Percentiles rank a stretch among this genome's conserved stretches.
These are phyloP conservation scores for Anagyrus pseudococci DNA, from an alignment of 2,888 invertebrate species.

Conservation along the genomic window DNA sequence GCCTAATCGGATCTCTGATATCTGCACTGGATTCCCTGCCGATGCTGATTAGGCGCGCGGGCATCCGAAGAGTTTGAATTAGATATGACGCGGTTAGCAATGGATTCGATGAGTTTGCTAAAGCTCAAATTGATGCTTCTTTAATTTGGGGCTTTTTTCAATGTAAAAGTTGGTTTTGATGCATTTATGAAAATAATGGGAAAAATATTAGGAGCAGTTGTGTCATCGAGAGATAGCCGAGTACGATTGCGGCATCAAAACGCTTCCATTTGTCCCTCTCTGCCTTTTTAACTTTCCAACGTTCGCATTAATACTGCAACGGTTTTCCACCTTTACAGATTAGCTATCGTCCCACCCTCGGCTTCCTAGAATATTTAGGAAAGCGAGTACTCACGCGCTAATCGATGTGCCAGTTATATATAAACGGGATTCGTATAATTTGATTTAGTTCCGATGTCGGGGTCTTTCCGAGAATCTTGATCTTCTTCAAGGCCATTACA, in stretches of 20 bases:
- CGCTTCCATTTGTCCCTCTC: not conserved
- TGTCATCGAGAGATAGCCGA: no score
- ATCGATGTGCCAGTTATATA: constrained; percentile 20
- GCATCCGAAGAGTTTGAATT: no score
- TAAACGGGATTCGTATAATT: constrained; percentile 12
- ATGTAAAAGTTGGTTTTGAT: no score
- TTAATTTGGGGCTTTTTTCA: no score
- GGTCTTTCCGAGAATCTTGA: not conserved
- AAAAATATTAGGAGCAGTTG: no score
- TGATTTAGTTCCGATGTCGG: constrained; percentile 6
- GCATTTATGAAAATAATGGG: no score
- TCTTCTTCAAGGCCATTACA: not conserved
- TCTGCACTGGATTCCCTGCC: no score
- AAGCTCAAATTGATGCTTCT: no score
- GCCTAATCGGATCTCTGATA: constrained; percentile 6
- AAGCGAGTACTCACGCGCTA: constrained; percentile 7
- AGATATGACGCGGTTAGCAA: no score
- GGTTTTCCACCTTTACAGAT: not conserved
- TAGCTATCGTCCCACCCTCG: constrained; percentile 14
- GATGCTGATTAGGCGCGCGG: no score
- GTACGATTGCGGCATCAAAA: no score
- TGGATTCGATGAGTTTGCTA: no score
- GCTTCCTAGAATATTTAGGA: constrained; percentile 23
- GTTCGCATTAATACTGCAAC: constrained; percentile 22
- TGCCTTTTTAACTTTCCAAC: not conserved